These are phyloP conservation scores for Oceanodroma leucorhoa DNA, from an alignment of 2,797 vertebrate genomes.

Conservation along the genomic window DNA sequence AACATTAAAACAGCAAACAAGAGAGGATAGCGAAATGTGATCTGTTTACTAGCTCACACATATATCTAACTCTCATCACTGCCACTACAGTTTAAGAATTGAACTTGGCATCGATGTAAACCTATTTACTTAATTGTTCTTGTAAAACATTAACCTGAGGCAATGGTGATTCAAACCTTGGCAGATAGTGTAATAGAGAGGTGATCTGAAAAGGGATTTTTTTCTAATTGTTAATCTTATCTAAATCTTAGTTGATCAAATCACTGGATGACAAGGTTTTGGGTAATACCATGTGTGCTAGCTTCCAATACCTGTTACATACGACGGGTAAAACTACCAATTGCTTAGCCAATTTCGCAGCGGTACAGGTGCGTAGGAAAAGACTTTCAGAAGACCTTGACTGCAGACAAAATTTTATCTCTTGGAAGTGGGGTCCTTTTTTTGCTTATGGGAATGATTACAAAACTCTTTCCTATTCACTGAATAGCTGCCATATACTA, in stretches of 20 bases:
- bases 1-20: neutral
- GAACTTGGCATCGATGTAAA: neutral
- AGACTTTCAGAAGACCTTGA: neutral
- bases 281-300: neutral
- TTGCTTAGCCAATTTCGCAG: neutral
- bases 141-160: neutral
- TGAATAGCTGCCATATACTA: neutral
- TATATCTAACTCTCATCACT: neutral
- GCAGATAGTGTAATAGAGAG: neutral
- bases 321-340: neutral
- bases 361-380: neutral
- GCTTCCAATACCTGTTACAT: neutral
- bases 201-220: neutral
- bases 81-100: neutral
- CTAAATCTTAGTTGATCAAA: neutral
- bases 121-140: neutral
- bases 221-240: neutral
- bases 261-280: neutral
- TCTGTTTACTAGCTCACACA: neutral
- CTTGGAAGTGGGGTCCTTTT: neutral
- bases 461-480: neutral
- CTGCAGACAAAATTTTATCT: neutral
- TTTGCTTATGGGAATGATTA: neutral
- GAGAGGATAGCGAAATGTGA: neutral
- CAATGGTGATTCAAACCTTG: neutral